These are phyloP conservation scores for Dasysyrphus albostriatus DNA, from an alignment of 2,888 invertebrate species.

Conservation along the genomic window DNA sequence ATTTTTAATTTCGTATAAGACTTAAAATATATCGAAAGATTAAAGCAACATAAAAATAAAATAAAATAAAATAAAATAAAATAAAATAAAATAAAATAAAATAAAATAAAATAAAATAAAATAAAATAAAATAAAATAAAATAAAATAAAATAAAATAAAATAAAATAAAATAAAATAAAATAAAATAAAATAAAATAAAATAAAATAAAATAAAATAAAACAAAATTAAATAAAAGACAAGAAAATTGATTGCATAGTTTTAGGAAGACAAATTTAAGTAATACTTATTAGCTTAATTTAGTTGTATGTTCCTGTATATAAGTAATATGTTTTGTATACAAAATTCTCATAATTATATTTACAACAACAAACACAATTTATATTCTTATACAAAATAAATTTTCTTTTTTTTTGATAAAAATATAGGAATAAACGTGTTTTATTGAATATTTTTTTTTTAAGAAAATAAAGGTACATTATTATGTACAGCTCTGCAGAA, in stretches of 20 bases:
- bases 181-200: neutral
- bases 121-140: neutral
- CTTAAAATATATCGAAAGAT: neutral
- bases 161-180: neutral
- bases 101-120: neutral
- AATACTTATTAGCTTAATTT: constrained; percentile 7
- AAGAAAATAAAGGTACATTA: neutral
- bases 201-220: neutral
- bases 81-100: neutral
- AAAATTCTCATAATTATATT: constrained; percentile 8
- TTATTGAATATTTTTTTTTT: neutral
- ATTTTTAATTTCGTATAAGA: constrained; percentile 12
- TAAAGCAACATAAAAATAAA: neutral
- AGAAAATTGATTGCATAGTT: neutral
- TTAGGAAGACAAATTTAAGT: neutral
- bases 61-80: neutral
- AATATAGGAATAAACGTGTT: neutral
- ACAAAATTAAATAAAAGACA: too few species aligned
- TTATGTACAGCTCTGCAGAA: too few species aligned
- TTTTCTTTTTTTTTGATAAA: neutral
- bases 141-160: neutral
- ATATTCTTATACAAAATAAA: constrained; percentile 30
- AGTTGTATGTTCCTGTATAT: constrained; percentile 61
- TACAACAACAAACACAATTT: constrained; percentile 4
- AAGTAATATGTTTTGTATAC: constrained; percentile 3